phyloP scores from a whole-genome alignment of 1,140 invertebrate genomes.

The Patella vulgata region DNA sequence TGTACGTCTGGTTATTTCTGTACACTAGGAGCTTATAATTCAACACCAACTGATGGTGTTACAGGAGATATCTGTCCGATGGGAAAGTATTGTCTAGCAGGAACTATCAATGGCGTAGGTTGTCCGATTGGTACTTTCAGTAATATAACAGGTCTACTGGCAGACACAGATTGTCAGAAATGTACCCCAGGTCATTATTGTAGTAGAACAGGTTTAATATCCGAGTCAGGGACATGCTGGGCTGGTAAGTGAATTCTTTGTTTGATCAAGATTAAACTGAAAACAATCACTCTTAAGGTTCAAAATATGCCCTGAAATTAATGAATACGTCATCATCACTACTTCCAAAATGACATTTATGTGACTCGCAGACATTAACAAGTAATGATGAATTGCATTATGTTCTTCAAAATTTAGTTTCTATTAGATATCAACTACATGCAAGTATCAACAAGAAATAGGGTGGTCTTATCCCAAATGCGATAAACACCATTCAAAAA shows the following conservation, averaged over 20 bases:
- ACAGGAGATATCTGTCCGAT: slow-evolving; percentile 58
- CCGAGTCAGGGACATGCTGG: slow-evolving; percentile 49
- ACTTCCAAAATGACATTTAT: background rate
- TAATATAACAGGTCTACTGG: slow-evolving; percentile 47
- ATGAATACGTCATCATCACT: background rate
- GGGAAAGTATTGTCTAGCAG: slow-evolving; percentile 53
- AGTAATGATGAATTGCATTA: no score
- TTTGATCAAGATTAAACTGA: background rate
- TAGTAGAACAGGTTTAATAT: slow-evolving; percentile 45
- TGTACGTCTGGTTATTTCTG: slow-evolving; percentile 58
- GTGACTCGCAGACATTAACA: background rate
- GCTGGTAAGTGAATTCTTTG: slow-evolving; percentile 54
- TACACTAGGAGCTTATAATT: slow-evolving; percentile 46
- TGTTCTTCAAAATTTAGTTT: no score
- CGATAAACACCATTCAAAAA: no score
- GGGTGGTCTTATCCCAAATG: no score
- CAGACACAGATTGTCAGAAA: slow-evolving; percentile 41
- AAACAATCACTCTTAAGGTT: background rate
- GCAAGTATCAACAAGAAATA: no score
- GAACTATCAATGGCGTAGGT: slow-evolving; percentile 49
- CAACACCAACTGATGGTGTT: slow-evolving; percentile 53
- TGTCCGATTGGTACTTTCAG: slow-evolving; percentile 62
- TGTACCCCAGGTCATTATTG: slow-evolving; percentile 60
- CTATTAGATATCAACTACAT: no score
- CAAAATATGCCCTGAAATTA: background rate